Conservation (phyloP, 2,888 invertebrate species). For the Parascotia fuliginaria region DNA sequence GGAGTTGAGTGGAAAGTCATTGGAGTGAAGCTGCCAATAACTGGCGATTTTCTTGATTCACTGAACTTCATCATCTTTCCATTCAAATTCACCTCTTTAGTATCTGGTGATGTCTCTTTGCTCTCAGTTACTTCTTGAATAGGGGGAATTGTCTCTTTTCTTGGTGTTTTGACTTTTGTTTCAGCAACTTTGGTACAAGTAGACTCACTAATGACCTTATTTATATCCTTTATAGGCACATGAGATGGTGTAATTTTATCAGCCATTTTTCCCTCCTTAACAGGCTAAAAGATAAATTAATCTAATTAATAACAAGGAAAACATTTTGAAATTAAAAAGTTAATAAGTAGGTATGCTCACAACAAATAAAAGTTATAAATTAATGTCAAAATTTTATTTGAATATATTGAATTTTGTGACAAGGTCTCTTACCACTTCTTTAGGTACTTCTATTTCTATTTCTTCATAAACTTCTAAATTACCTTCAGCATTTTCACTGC, state of each 20-base stretch:
- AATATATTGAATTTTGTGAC: too few relatives aligned
- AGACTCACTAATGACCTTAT: conserved; percentile 61
- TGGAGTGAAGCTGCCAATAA: conserved; percentile 72
- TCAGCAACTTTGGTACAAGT: conserved; percentile 58
- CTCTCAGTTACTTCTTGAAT: conserved; percentile 51
- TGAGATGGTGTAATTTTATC: conserved; percentile 57
- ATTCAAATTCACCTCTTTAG: conserved; percentile 69
- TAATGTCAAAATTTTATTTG: too few relatives aligned
- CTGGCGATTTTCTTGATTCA: conserved; percentile 75
- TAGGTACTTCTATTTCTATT: conserved; percentile 77
- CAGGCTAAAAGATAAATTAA: conserved; percentile 61
- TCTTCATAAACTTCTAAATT: conserved; percentile 84
- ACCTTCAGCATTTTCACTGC: conserved; percentile 79
- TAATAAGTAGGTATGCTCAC: too few relatives aligned
- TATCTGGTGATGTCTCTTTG: conserved; percentile 52
- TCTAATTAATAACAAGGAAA: background rate
- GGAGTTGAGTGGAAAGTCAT: conserved; percentile 81
- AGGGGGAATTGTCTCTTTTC: conserved; percentile 49
- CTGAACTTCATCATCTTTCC: conserved; percentile 73
- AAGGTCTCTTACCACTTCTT: conserved; percentile 66
- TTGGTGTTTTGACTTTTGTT: conserved; percentile 46
- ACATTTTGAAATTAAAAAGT: background rate
- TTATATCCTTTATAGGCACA: conserved; percentile 67
- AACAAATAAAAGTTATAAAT: too few relatives aligned
- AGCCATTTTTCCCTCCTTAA: conserved; percentile 55